Conservation (phyloP, 2,797 vertebrate species). For the Momotus momota region DNA sequence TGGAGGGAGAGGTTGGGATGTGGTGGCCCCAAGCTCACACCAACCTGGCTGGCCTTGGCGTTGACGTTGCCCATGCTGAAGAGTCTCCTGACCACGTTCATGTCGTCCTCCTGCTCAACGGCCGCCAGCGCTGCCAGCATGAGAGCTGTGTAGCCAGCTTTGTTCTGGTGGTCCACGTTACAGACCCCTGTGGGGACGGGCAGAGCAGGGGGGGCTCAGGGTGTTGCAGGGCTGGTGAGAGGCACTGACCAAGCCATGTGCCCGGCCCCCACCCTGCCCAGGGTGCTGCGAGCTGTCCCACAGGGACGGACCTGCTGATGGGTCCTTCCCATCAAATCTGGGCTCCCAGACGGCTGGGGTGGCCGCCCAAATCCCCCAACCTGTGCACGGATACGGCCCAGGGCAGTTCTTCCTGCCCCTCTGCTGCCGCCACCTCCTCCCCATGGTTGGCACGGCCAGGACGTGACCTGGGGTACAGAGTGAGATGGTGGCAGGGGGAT, state of each 20-base stretch:
- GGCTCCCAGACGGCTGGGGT: background rate
- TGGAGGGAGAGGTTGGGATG: background rate
- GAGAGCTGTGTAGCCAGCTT: constrained; percentile 94
- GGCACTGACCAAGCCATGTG: rapidly evolving
- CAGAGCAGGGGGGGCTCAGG: background rate
- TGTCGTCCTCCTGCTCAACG: constrained; percentile 86
- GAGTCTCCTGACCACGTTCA: constrained; percentile 89
- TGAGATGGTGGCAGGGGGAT: background rate
- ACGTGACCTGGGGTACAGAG: background rate
- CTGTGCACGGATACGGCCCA: rapidly evolving
- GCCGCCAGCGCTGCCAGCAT: constrained; percentile 94
- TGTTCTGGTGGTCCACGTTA: constrained; percentile 91
- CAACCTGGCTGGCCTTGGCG: constrained; percentile 92
- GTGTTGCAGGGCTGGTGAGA: background rate
- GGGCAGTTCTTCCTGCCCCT: background rate
- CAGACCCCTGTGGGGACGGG: constrained; percentile 80
- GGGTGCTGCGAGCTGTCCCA: background rate
- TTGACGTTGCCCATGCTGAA: constrained; percentile 92
- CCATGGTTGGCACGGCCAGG: background rate
- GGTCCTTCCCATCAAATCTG: background rate
- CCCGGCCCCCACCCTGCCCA: background rate
- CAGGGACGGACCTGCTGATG: background rate
- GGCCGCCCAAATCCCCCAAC: background rate
- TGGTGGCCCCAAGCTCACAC: background rate
- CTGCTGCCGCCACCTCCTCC: background rate